These are phyloP conservation scores for Callinectes sapidus DNA, from an alignment of 2,888 invertebrate species.

Conservation along the genomic window DNA sequence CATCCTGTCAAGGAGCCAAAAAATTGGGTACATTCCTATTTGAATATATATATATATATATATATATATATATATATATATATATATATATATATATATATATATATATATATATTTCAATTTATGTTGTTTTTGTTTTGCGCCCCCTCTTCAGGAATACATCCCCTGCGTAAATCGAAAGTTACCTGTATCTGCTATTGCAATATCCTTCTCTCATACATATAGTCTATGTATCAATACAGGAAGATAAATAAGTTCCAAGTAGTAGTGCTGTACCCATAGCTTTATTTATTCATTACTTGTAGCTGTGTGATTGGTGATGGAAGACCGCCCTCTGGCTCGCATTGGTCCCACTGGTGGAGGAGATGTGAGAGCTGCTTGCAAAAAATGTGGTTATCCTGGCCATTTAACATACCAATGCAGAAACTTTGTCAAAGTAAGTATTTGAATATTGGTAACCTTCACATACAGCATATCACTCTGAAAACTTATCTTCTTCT, in stretches of 20 bases:
- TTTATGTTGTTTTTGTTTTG: too few relatives aligned
- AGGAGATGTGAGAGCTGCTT: slow-evolving; percentile 80
- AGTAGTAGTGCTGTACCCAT: neutral
- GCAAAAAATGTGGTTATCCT: slow-evolving; percentile 96
- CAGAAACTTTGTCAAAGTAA: slow-evolving; percentile 92
- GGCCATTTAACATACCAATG: slow-evolving; percentile 98
- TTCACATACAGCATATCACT: neutral
- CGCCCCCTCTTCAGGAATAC: too few relatives aligned
- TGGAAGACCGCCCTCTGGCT: slow-evolving; percentile 69
- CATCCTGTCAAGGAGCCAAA: too few relatives aligned
- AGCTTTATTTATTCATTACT: neutral
- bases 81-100: too few relatives aligned
- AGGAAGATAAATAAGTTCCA: neutral
- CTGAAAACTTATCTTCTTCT: neutral
- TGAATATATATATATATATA: too few relatives aligned
- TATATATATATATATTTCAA: too few relatives aligned
- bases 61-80: too few relatives aligned
- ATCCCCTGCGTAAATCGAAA: too few relatives aligned
- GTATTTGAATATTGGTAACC: neutral
- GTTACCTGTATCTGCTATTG: too few relatives aligned
- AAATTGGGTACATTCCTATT: too few relatives aligned
- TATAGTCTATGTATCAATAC: neutral
- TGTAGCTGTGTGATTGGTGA: slow-evolving; percentile 20
- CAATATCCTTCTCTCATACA: neutral
- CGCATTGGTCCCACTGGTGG: slow-evolving; percentile 72